phyloP scores from a whole-genome alignment of 2,797 vertebrate genomes.

The Hafferia zeledoni region DNA sequence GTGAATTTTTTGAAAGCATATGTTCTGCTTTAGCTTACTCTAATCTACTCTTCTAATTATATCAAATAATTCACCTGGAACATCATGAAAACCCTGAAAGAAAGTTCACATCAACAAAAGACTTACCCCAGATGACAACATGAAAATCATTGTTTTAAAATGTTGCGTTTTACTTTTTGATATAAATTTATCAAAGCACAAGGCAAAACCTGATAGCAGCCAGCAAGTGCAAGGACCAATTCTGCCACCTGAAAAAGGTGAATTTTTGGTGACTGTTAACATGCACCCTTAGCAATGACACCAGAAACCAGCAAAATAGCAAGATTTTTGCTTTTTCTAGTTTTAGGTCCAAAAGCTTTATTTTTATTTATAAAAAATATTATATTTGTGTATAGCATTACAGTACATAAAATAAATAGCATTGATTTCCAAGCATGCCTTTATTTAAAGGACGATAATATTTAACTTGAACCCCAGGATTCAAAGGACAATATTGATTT shows the following conservation, averaged over 20 bases:
- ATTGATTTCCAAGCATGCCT: neutral
- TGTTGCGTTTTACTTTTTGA: slow-evolving; percentile 24
- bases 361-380: neutral
- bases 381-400: neutral
- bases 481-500: slow-evolving; percentile 14
- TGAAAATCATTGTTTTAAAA: slow-evolving; percentile 21
- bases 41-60: slow-evolving; percentile 51
- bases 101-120: neutral
- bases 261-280: neutral
- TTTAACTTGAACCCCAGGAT: slow-evolving; percentile 7
- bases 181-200: slow-evolving; percentile 13
- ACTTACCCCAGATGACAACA: neutral
- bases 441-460: neutral
- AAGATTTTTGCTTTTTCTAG: neutral
- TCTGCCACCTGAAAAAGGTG: neutral
- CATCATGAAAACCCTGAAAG: slow-evolving; percentile 25
- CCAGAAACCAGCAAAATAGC: neutral
- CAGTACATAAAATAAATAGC: neutral
- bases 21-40: neutral
- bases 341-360: neutral
- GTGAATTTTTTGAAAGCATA: neutral
- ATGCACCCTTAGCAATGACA: neutral
- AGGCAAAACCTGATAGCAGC: neutral
- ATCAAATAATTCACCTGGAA: slow-evolving; percentile 46
- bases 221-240: slow-evolving; percentile 9